phyloP scores from a whole-genome alignment of 2,888 invertebrate genomes.

The Eupithecia centaureata region DNA sequence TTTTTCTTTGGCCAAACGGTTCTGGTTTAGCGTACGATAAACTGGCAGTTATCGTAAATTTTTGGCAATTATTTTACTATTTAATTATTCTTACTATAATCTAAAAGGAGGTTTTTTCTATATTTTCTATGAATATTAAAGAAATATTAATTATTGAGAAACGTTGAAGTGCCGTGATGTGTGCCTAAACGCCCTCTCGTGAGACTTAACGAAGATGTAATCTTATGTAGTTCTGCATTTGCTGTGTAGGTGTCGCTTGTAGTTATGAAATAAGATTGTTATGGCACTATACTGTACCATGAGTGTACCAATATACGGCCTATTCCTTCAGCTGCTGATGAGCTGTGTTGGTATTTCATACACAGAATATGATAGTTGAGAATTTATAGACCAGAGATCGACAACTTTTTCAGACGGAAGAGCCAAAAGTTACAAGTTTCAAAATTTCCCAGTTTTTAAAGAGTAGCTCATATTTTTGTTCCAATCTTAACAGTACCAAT shows the following conservation, averaged over 20 bases:
- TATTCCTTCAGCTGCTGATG: background rate
- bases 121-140: background rate
- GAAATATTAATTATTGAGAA: background rate
- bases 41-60: background rate
- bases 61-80: background rate
- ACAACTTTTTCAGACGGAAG: no score
- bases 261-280: conserved; percentile 11
- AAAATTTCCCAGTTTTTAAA: no score
- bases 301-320: background rate
- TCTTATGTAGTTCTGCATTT: conserved; percentile 20
- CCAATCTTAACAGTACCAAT: no score
- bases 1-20: background rate
- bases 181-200: conserved; percentile 30
- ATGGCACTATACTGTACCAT: background rate
- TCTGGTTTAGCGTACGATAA: background rate
- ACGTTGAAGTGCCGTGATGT: conserved; percentile 29
- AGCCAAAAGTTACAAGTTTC: no score
- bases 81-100: background rate
- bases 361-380: background rate
- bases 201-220: conserved; percentile 8
- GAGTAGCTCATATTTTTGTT: no score
- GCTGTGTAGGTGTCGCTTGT: conserved; percentile 31
- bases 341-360: background rate
- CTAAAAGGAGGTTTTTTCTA: background rate
- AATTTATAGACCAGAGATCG: background rate